Evolutionary conservation across 2,888 invertebrate species (phyloP), one percentile per base, ranked within the genome.

Genomic region (Drosophila leonis): DNA sequence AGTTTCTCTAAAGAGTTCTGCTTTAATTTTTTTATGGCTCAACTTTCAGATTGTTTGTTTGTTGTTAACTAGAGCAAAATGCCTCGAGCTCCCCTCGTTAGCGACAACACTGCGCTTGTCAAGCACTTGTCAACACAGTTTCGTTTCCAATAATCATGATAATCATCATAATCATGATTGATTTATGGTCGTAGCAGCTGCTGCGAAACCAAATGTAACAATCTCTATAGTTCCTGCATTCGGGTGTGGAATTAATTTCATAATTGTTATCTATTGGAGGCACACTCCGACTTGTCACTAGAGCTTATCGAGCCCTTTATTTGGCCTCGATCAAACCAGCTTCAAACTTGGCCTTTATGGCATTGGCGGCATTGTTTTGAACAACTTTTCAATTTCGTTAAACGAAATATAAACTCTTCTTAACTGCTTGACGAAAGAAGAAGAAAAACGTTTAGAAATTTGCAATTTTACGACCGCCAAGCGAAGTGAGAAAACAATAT

Each of bases 121-220:
- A 63, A 8, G 9, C 41, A 44, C 49, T 60, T 61, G 66, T 66
- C 59, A 55, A 42, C 44, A 31, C 10, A 29, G 48, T n/a, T 57
- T 20, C 10, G 44, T 49, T 49, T 13, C 33, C 49, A 31, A 18
- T 42, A 35, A 35, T n/a, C 41, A 61, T 13, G 31, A 33, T 49
- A 55, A 62, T 64, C 65, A 69, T 57, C 29, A 0, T 46, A 46
- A 24, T 80, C 52, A 37, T 20, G 80, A 77, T 77, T 77, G 80
- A 77, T 80, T 56, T 73, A 75, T 46, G 52, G 46, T 74, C 8
- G 10, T 31, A 42, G 42, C 74, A 57, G 31, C 42, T 41, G 51
- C 35, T 24, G n/a, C 15, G n/a, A 20, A 46, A 18, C 9, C 20
- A 48, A 27, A 79, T 60, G 62, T 60, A 59, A 74, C 41, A 27